Evolutionary conservation across 2,113 vertebrate genomes (phyloP).

Genomic region (Cebus imitator): DNA sequence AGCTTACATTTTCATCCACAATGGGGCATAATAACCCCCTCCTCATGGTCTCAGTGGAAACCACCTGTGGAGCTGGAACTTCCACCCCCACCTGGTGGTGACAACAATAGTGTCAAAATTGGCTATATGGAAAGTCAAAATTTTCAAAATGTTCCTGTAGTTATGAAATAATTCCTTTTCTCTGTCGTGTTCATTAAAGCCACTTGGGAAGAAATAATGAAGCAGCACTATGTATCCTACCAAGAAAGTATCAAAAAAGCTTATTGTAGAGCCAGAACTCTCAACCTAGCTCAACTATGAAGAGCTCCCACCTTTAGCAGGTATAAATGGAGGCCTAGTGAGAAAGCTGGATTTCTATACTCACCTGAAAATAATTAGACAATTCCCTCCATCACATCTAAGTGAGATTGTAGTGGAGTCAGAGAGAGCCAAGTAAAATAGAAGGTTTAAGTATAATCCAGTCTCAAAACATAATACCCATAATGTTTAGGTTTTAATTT

Average conservation of each 20-base stretch:
- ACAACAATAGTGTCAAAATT: not conserved
- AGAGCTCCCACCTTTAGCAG: not conserved
- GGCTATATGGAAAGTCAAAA: not conserved
- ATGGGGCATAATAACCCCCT: not conserved
- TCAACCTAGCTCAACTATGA: not conserved
- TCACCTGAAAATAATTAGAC: not conserved
- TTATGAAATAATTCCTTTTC: not conserved
- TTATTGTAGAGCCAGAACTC: not conserved
- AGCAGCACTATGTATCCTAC: no score
- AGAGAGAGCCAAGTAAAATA: not conserved
- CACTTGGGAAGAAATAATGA: not conserved
- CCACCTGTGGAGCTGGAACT: accelerated
- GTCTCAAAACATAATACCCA: not conserved
- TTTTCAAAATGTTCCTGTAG: not conserved
- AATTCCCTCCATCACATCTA: not conserved
- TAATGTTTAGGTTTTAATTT: not conserved
- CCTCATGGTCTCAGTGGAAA: not conserved
- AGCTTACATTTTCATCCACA: not conserved
- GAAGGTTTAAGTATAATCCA: not conserved
- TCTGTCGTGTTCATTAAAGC: not conserved
- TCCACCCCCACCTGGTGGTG: not conserved
- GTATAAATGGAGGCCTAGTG: not conserved
- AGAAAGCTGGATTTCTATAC: not conserved
- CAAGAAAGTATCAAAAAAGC: not conserved
- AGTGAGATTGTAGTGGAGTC: not conserved